These are phyloP conservation scores for Astatoreochromis straeleni DNA, from an alignment of 2,113 vertebrate species.

Conservation along the genomic window DNA sequence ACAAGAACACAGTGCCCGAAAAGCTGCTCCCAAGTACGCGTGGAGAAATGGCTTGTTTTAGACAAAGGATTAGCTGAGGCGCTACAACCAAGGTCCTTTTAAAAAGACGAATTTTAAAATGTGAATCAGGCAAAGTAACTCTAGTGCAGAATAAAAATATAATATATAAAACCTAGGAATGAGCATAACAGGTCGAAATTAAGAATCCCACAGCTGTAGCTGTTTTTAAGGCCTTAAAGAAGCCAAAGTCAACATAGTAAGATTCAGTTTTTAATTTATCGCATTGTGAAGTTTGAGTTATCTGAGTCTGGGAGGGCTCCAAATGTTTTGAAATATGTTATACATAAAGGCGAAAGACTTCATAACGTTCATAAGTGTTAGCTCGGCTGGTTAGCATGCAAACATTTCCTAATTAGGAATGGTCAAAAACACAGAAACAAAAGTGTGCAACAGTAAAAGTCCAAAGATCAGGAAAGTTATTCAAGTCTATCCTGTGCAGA, in stretches of 20 bases:
- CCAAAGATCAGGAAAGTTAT: background rate
- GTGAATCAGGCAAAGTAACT: background rate
- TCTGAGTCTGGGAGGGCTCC: background rate
- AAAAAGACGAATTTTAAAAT: background rate
- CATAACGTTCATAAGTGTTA: background rate
- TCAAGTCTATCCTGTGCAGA: background rate
- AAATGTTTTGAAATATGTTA: background rate
- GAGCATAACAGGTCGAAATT: background rate
- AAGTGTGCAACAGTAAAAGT: background rate
- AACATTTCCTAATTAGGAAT: background rate
- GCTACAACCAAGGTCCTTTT: background rate
- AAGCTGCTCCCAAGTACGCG: rapidly evolving
- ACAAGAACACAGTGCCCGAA: rapidly evolving
- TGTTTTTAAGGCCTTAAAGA: background rate
- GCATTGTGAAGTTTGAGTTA: background rate
- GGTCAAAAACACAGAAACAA: background rate
- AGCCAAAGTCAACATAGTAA: background rate
- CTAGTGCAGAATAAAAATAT: background rate
- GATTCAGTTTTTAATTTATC: background rate
- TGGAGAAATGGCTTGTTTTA: background rate
- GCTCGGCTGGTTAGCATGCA: background rate
- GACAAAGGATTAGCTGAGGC: background rate
- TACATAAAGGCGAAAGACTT: background rate
- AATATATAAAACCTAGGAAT: background rate
- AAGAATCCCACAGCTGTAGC: rapidly evolving